phyloP scores from a whole-genome alignment of 2,113 vertebrate genomes.

The Orcinus orca region DNA sequence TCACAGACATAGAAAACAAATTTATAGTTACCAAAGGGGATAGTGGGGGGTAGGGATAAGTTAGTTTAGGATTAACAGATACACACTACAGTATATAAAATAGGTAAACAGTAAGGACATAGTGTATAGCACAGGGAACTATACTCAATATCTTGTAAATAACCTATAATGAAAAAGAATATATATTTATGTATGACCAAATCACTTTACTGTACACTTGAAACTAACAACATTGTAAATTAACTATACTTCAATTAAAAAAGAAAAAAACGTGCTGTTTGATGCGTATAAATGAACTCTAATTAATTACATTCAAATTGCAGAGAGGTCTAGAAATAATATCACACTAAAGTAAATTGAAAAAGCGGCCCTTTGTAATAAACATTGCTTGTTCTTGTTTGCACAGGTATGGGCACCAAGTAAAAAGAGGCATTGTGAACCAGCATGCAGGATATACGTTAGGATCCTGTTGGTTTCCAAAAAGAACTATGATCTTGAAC shows the following conservation, averaged over 20 bases:
- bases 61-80: neutral
- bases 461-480: neutral
- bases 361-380: neutral
- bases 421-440: neutral
- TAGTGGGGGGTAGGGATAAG: neutral
- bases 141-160: neutral
- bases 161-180: neutral
- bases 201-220: neutral
- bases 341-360: rapidly evolving
- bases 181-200: neutral
- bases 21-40: neutral
- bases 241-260: neutral
- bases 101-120: neutral
- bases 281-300: neutral
- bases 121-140: neutral
- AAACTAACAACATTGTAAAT: neutral
- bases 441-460: no score
- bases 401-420: neutral
- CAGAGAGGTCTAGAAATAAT: neutral
- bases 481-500: neutral
- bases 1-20: neutral
- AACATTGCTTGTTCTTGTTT: neutral
- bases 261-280: neutral
- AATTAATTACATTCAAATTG: neutral
- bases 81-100: neutral